Evolutionary conservation across 2,113 vertebrate genomes (phyloP).

Genomic region (Eudyptes chrysolophus): DNA sequence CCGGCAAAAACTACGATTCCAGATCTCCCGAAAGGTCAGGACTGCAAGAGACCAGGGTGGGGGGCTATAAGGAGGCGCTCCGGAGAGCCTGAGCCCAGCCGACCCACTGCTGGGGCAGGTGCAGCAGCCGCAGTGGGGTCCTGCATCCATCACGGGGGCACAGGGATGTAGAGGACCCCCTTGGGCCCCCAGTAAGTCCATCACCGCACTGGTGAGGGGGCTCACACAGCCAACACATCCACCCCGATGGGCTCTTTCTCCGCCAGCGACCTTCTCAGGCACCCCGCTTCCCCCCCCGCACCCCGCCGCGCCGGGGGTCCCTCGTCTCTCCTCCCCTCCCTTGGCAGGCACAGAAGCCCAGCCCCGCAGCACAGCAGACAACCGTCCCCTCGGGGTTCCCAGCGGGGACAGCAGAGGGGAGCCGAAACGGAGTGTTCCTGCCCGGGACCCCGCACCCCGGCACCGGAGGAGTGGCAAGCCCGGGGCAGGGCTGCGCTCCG

Average conservation of each 20-base stretch:
- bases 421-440: neutral
- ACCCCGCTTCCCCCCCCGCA: too few relatives aligned
- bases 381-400: neutral
- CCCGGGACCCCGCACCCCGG: neutral
- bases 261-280: neutral
- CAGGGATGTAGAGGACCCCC: neutral
- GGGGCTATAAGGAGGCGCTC: neutral
- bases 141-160: neutral
- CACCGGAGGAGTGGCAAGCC: neutral
- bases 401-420: neutral
- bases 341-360: neutral
- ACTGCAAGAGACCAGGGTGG: constrained; percentile 66
- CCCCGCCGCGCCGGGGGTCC: neutral
- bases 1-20: constrained; percentile 91
- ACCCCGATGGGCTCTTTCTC: neutral
- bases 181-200: neutral
- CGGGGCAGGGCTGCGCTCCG: neutral
- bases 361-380: neutral
- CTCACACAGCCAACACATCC: neutral
- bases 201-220: neutral
- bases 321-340: neutral
- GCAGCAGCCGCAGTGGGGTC: neutral
- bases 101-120: neutral
- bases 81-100: neutral
- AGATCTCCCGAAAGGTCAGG: constrained; percentile 89